A percentile compares a stretch with the other conserved stretches of the same genome.
Conservation (phyloP, 2,797 vertebrate species). For the Eupleurogrammus muticus region DNA sequence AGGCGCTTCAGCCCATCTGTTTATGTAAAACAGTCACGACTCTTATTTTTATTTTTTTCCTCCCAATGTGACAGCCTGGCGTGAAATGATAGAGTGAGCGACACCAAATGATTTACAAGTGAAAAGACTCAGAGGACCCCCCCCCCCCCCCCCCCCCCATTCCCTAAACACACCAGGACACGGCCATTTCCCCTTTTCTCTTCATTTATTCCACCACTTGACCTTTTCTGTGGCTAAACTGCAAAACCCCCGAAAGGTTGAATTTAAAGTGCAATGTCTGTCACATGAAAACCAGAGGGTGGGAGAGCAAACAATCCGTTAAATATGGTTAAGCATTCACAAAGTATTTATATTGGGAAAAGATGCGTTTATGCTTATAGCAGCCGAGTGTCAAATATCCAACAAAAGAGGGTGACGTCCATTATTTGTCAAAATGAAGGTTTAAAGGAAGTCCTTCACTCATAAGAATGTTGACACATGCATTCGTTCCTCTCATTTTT, state of each 20-base stretch:
- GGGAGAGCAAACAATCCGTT: neutral
- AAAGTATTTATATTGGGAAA: neutral
- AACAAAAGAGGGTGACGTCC: neutral
- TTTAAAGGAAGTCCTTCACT: conserved; percentile 21
- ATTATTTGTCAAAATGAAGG: conserved; percentile 10
- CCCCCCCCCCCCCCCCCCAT: conserved; percentile 21
- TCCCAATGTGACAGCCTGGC: conserved; percentile 58
- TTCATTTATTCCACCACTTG: conserved; percentile 63
- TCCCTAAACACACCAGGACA: conserved; percentile 67
- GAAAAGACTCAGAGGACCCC: conserved; percentile 66
- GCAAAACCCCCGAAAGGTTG: conserved; percentile 26
- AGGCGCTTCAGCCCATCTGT: conserved; percentile 32
- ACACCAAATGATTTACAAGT: conserved; percentile 67
- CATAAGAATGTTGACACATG: conserved; percentile 19
- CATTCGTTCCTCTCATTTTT: conserved; percentile 3
- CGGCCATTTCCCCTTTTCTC: conserved; percentile 54
- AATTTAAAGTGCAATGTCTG: conserved; percentile 27
- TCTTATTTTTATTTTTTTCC: conserved; percentile 43
- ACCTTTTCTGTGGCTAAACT: conserved; percentile 48
- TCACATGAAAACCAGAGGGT: conserved; percentile 4
- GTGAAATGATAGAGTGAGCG: conserved; percentile 67
- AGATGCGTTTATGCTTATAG: neutral
- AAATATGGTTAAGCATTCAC: neutral
- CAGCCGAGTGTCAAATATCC: conserved; percentile 1
- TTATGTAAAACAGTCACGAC: conserved; percentile 60